A percentile compares a stretch with the other conserved stretches of the same genome.
Evolutionary conservation across 2,797 vertebrate genomes (phyloP).

Genomic region (Anguilla marmorata): DNA sequence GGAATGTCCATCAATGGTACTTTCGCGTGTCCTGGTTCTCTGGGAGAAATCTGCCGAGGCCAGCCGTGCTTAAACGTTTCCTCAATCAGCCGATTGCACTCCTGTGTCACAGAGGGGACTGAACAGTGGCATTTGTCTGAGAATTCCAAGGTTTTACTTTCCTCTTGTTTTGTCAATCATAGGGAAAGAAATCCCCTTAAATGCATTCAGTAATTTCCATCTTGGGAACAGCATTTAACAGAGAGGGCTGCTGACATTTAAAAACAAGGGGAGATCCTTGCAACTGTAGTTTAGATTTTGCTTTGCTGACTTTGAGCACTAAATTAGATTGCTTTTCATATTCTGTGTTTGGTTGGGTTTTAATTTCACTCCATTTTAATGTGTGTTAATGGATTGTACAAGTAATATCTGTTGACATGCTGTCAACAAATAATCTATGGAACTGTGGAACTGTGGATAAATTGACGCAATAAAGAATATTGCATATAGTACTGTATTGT

Average conservation of each 20-base stretch:
- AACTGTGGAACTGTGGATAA: background rate
- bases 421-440: background rate
- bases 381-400: background rate
- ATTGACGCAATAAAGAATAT: background rate
- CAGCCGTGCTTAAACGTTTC: background rate
- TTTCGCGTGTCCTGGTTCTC: background rate
- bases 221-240: background rate
- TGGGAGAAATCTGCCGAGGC: background rate
- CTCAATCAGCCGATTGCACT: slow-evolving; percentile 3
- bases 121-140: background rate
- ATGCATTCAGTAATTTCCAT: background rate
- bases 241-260: slow-evolving; percentile 21
- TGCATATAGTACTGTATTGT: background rate
- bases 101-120: background rate
- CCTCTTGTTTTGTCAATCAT: background rate
- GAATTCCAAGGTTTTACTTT: background rate
- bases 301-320: background rate
- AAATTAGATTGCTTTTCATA: background rate
- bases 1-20: slow-evolving; percentile 6
- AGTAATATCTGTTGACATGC: background rate
- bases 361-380: background rate
- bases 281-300: slow-evolving; percentile 1
- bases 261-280: background rate
- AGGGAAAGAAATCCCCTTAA: background rate
- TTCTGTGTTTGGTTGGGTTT: background rate